Percentiles rank a stretch among this genome's conserved stretches.
Conservation (phyloP, 2,888 invertebrate species). For the Pyralis farinalis region DNA sequence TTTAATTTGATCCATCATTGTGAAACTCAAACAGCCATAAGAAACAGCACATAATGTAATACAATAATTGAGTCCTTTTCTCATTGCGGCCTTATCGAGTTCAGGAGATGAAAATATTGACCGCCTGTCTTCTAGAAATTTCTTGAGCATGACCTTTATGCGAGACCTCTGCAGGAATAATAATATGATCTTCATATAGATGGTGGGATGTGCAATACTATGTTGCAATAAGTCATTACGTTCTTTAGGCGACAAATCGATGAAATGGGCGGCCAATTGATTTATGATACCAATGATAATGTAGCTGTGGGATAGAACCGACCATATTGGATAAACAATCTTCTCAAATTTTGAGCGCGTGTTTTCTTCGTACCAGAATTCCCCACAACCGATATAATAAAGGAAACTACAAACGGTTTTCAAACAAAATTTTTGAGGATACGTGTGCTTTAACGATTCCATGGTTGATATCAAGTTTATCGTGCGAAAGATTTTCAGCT, state of each 20-base stretch:
- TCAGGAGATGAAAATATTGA: constrained; percentile 22
- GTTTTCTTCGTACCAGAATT: constrained; percentile 41
- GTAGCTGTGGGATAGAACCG: constrained; percentile 30
- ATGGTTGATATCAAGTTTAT: background rate
- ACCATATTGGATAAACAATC: constrained; percentile 34
- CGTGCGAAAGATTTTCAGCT: too few relatives aligned
- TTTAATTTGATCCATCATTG: constrained; percentile 31
- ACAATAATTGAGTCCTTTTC: constrained; percentile 26
- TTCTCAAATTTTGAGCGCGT: constrained; percentile 19
- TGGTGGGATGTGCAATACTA: constrained; percentile 36
- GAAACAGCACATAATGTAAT: constrained; percentile 19
- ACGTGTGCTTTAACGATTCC: constrained; percentile 12
- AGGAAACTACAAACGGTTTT: constrained; percentile 36
- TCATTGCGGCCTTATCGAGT: constrained; percentile 36
- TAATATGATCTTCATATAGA: constrained; percentile 35
- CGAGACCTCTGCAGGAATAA: constrained; percentile 32
- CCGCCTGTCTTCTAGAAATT: constrained; percentile 39
- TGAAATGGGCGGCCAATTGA: constrained; percentile 31
- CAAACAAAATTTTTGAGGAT: constrained; percentile 41
- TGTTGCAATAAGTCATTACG: constrained; percentile 40
- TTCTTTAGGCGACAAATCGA: constrained; percentile 39
- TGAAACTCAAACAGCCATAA: constrained; percentile 25
- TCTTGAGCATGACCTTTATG: constrained; percentile 33
- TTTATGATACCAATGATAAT: constrained; percentile 20
- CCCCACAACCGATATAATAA: constrained; percentile 39